These are phyloP conservation scores for Himalopsyche tibetana DNA, from an alignment of 2,888 invertebrate species.

Conservation along the genomic window DNA sequence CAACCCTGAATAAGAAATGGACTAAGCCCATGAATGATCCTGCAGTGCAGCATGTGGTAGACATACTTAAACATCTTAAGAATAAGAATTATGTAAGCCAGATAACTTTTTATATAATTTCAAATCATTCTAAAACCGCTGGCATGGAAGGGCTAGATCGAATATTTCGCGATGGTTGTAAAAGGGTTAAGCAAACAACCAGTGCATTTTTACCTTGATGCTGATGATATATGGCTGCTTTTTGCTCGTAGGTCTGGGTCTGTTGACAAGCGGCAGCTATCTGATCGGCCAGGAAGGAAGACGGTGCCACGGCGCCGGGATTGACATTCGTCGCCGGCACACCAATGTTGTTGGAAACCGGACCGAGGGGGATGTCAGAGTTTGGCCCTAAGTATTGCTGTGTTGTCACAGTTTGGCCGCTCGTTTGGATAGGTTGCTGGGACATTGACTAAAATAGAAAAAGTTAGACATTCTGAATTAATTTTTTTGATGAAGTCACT, in stretches of 20 bases:
- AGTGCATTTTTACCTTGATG: slow-evolving; percentile 41
- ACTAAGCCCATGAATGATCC: no score
- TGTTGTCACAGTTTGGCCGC: background rate
- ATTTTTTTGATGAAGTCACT: no score
- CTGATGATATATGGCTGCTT: slow-evolving; percentile 37
- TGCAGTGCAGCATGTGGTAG: no score
- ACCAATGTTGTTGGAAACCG: background rate
- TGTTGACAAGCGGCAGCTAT: slow-evolving; percentile 16
- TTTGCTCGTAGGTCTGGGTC: slow-evolving; percentile 38
- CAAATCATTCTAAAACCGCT: no score
- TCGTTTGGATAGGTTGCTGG: slow-evolving; percentile 17
- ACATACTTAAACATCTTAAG: no score
- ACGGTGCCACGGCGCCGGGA: background rate
- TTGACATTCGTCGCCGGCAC: background rate
- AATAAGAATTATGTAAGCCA: no score
- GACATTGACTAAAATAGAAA: slow-evolving; percentile 12
- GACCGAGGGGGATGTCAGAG: slow-evolving; percentile 6
- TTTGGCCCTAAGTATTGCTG: slow-evolving; percentile 43
- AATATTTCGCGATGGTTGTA: no score
- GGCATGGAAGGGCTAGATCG: no score
- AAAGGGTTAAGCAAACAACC: no score
- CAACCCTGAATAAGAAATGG: no score
- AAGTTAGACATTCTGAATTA: no score
- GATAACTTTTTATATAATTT: no score
- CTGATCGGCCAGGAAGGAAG: slow-evolving; percentile 44